Percentiles rank a stretch among this genome's conserved stretches.
Evolutionary conservation across 2,888 invertebrate species (phyloP).

Genomic region (Rhabditoides inermis): DNA sequence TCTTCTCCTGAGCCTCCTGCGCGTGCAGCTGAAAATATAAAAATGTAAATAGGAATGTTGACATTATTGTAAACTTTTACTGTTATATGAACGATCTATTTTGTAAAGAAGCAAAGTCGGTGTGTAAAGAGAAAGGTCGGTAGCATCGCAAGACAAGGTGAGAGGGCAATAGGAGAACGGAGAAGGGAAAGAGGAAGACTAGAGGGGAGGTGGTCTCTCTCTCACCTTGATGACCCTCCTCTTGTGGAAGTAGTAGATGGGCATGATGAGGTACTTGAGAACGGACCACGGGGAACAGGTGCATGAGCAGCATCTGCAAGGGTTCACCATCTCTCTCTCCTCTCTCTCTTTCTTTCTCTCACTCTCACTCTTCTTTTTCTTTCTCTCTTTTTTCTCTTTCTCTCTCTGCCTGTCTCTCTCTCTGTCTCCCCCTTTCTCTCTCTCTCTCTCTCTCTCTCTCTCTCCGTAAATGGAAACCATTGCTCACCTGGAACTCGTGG

Average conservation of each 20-base stretch:
- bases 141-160: too few relatives aligned
- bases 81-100: too few relatives aligned
- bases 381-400: background rate
- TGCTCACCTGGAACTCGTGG: slow-evolving; percentile 44
- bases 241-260: slow-evolving; percentile 48
- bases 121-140: too few relatives aligned
- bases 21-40: too few relatives aligned
- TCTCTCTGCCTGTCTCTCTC: background rate
- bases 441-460: background rate
- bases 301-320: slow-evolving; percentile 39
- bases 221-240: too few relatives aligned
- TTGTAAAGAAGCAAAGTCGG: too few relatives aligned
- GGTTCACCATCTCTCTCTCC: background rate
- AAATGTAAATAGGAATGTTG: too few relatives aligned
- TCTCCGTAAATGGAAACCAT: background rate
- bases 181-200: too few relatives aligned
- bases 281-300: slow-evolving; percentile 47
- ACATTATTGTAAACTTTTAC: too few relatives aligned
- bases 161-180: too few relatives aligned
- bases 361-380: background rate
- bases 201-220: too few relatives aligned
- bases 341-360: background rate
- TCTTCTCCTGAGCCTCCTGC: too few relatives aligned
- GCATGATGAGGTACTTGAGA: slow-evolving; percentile 48
- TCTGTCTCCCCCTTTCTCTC: background rate